Conservation (phyloP, 1,140 invertebrate species). For the Camponotus floridanus region DNA sequence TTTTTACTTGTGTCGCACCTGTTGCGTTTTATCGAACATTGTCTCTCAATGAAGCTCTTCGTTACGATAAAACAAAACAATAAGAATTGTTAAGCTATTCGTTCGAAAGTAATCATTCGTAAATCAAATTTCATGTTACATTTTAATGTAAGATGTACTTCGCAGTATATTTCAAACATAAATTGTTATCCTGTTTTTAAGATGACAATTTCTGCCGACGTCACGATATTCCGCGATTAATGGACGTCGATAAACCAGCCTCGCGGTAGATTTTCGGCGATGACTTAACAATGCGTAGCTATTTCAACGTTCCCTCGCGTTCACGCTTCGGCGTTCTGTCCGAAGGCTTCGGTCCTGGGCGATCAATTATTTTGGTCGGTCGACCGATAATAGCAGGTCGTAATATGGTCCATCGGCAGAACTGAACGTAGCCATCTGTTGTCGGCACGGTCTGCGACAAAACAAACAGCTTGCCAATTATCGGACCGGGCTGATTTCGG, state of each 20-base stretch:
- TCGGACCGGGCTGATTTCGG: constrained; percentile 72
- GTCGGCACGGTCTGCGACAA: constrained; percentile 77
- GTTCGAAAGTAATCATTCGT: constrained; percentile 2
- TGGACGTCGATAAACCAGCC: background rate
- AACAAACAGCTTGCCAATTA: constrained; percentile 84
- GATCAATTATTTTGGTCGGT: constrained; percentile 66
- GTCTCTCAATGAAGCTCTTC: background rate
- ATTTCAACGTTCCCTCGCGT: constrained; percentile 29
- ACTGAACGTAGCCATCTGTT: constrained; percentile 69
- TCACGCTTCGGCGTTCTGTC: constrained; percentile 22
- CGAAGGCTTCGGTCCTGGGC: constrained; percentile 13
- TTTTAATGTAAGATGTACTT: background rate
- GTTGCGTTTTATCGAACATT: constrained; percentile 23
- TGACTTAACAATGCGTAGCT: constrained; percentile 36
- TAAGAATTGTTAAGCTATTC: constrained; percentile 2
- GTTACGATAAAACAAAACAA: background rate
- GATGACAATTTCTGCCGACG: constrained; percentile 12
- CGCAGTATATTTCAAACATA: background rate
- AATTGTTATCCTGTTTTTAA: constrained; percentile 12
- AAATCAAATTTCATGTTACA: background rate
- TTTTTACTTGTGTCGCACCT: constrained; percentile 13
- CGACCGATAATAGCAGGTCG: constrained; percentile 66
- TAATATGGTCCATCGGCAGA: constrained; percentile 64
- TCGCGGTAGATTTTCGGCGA: constrained; percentile 14
- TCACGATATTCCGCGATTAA: constrained; percentile 26